phyloP scores from a whole-genome alignment of 2,888 invertebrate genomes.

The Acronicta alni region DNA sequence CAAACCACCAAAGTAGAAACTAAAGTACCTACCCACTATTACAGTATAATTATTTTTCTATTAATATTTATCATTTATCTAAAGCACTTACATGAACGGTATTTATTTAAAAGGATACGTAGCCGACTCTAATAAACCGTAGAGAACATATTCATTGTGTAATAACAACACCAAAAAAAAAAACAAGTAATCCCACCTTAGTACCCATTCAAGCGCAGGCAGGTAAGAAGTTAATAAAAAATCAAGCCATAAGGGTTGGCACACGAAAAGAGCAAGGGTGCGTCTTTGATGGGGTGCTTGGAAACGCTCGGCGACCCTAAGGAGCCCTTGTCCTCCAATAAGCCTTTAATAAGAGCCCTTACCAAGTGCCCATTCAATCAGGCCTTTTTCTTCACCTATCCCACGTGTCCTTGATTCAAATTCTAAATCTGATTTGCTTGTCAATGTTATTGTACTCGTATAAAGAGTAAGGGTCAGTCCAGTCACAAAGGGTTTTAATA shows the following conservation, averaged over 20 bases:
- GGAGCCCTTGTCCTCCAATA: conserved; percentile 83
- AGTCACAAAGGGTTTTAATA: conserved; percentile 71
- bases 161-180: conserved; percentile 58
- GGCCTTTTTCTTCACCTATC: conserved; percentile 77
- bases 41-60: background rate
- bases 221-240: conserved; percentile 74
- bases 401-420: conserved; percentile 85
- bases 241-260: conserved; percentile 72
- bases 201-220: conserved; percentile 58
- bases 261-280: conserved; percentile 86
- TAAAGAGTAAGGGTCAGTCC: conserved; percentile 77
- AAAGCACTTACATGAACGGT: conserved; percentile 13
- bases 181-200: conserved; percentile 66
- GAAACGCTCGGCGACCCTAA: conserved; percentile 65
- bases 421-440: conserved; percentile 82
- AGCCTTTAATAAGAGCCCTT: conserved; percentile 82
- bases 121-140: conserved; percentile 52
- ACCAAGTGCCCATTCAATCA: conserved; percentile 79
- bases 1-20: too few species aligned
- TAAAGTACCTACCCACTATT: too few species aligned
- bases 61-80: conserved; percentile 11
- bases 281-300: conserved; percentile 77
- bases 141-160: conserved; percentile 58
- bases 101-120: conserved; percentile 43
- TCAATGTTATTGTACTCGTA: conserved; percentile 76